Conservation (phyloP, 2,113 vertebrate species). For the Lethenteron reissneri region DNA sequence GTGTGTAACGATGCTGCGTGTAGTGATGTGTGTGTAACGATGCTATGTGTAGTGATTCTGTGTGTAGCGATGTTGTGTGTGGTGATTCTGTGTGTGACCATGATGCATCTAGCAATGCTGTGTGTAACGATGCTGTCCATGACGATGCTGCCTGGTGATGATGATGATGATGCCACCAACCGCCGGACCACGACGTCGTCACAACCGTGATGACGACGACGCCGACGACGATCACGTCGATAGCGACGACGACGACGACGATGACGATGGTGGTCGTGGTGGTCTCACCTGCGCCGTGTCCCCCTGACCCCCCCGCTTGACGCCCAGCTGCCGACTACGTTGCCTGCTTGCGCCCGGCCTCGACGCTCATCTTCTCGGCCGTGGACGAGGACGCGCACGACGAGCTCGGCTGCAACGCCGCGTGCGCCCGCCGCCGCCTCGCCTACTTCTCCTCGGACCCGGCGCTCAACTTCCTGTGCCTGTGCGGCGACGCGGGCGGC, state of each 20-base stretch:
- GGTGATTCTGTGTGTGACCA: no score
- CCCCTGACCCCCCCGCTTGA: conserved; percentile 9
- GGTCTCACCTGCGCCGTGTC: conserved; percentile 9
- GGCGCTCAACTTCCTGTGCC: conserved; percentile 33
- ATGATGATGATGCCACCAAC: conserved; percentile 2
- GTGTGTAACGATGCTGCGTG: no score
- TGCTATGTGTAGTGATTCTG: no score
- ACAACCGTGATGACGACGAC: no score
- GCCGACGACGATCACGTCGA: conserved; percentile 9
- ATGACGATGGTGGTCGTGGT: conserved; percentile 5
- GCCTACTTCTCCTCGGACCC: conserved; percentile 35
- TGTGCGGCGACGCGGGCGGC: conserved; percentile 37
- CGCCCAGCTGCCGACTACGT: conserved; percentile 42
- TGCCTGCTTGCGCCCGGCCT: conserved; percentile 32
- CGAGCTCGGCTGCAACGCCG: conserved; percentile 36
- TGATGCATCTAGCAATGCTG: no score
- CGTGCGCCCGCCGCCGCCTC: conserved; percentile 32
- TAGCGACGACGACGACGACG: conserved; percentile 10
- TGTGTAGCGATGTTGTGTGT: no score
- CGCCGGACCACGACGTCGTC: no score
- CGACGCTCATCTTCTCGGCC: conserved; percentile 37
- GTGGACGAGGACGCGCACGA: conserved; percentile 29
- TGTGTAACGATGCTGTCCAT: no score
- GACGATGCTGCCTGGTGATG: conserved; percentile 10
- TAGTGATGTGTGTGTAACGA: no score